Conservation (phyloP, 2,888 invertebrate species). For the Lepidonotus clava region DNA sequence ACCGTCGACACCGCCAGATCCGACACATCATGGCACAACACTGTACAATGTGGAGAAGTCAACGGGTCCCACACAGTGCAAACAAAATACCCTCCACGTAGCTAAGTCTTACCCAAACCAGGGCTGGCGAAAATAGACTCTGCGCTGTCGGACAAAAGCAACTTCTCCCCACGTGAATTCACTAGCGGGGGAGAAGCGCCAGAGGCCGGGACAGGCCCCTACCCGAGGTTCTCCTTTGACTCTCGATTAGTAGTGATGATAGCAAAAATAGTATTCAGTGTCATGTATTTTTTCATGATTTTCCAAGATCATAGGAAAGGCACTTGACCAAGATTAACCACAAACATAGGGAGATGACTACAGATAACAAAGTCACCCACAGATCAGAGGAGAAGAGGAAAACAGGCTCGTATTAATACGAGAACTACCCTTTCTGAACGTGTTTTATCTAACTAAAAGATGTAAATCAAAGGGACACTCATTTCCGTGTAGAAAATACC, state of each 20-base stretch:
- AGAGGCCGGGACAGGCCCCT: too few relatives aligned
- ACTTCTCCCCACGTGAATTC: not conserved
- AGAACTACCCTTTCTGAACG: too few relatives aligned
- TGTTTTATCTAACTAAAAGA: too few relatives aligned
- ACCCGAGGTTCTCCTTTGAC: not conserved
- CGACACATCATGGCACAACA: not conserved
- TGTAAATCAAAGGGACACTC: too few relatives aligned
- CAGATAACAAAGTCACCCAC: too few relatives aligned
- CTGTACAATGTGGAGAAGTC: not conserved
- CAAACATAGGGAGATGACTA: too few relatives aligned
- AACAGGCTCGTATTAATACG: too few relatives aligned
- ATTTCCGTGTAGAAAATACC: too few relatives aligned
- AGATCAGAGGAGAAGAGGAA: too few relatives aligned
- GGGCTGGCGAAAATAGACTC: not conserved
- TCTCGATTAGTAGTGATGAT: not conserved
- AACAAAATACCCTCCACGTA: not conserved
- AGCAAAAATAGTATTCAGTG: not conserved
- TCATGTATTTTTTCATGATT: not conserved
- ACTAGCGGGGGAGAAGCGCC: too few relatives aligned
- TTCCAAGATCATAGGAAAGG: not conserved
- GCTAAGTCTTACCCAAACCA: not conserved
- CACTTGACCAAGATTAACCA: constrained; percentile 8
- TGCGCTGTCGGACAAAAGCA: not conserved
- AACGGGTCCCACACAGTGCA: not conserved
- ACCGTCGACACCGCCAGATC: not conserved